A percentile compares a stretch with the other conserved stretches of the same genome.
phyloP scores from a whole-genome alignment of 2,888 invertebrate genomes.

The Ormyrus thymus region DNA sequence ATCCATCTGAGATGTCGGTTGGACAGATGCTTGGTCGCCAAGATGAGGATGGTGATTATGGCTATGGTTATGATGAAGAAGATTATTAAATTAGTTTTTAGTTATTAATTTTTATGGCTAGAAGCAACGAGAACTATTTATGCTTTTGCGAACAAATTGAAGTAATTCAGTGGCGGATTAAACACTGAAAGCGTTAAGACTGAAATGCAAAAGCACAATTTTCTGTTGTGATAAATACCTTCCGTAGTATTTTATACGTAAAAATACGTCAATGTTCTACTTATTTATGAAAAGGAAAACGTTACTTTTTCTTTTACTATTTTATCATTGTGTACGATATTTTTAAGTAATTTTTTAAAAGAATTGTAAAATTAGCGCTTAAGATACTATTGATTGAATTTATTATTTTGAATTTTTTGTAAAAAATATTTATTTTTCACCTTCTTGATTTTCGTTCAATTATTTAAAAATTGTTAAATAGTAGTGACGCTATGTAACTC shows the following conservation, averaged over 20 bases:
- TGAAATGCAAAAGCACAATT: constrained; percentile 34
- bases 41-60: constrained; percentile 80
- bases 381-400: not conserved
- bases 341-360: not conserved
- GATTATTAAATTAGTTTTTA: constrained; percentile 73
- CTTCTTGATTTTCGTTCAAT: not conserved
- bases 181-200: constrained; percentile 48
- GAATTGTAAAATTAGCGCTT: no score
- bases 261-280: constrained; percentile 19
- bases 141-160: constrained; percentile 11
- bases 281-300: constrained; percentile 31
- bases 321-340: constrained; percentile 26
- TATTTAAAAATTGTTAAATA: no score
- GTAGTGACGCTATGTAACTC: not conserved
- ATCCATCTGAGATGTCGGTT: constrained; percentile 67
- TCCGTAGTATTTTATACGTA: constrained; percentile 38
- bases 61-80: constrained; percentile 80
- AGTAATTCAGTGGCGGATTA: constrained; percentile 36
- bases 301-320: constrained; percentile 34
- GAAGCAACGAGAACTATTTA: constrained; percentile 18
- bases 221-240: constrained; percentile 23
- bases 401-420: constrained; percentile 4
- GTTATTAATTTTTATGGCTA: constrained; percentile 23
- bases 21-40: constrained; percentile 75
- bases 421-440: constrained; percentile 16